Conservation (phyloP, 2,113 vertebrate genomes). For the Dicaeum eximium region DNA sequence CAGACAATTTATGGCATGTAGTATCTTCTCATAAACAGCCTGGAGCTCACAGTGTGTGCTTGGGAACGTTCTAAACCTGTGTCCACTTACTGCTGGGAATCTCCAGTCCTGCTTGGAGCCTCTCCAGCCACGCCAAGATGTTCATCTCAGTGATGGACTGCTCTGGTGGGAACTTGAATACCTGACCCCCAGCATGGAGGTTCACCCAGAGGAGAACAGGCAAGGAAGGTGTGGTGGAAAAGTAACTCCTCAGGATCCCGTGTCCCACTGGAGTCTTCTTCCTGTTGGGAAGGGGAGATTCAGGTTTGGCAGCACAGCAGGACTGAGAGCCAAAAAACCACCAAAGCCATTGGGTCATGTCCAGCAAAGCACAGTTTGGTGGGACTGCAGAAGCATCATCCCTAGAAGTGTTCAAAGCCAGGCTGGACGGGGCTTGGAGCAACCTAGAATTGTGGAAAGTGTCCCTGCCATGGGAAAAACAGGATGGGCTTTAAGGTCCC, state of each 20-base stretch:
- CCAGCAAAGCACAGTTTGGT: neutral
- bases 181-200: conserved; percentile 70
- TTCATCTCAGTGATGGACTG: conserved; percentile 68
- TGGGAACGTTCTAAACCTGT: neutral
- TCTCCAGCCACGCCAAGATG: conserved; percentile 83
- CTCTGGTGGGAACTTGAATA: conserved; percentile 84
- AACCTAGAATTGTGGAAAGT: neutral
- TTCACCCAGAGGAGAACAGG: conserved; percentile 83
- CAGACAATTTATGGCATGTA: conserved; percentile 28
- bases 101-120: conserved; percentile 75
- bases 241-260: conserved; percentile 78
- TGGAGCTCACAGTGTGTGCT: neutral
- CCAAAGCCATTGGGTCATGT: neutral
- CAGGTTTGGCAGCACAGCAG: neutral
- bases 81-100: conserved; percentile 78
- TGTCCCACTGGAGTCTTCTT: conserved; percentile 83
- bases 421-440: neutral
- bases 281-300: conserved; percentile 63
- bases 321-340: neutral
- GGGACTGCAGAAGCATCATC: neutral
- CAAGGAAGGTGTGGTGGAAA: conserved; percentile 74
- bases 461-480: neutral
- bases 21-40: conserved; percentile 15
- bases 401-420: neutral
- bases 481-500: neutral